Evolutionary conservation across 1,140 invertebrate genomes (phyloP), one percentile per base, ranked within the genome.

Genomic region (Sitodiplosis mosellana): DNA sequence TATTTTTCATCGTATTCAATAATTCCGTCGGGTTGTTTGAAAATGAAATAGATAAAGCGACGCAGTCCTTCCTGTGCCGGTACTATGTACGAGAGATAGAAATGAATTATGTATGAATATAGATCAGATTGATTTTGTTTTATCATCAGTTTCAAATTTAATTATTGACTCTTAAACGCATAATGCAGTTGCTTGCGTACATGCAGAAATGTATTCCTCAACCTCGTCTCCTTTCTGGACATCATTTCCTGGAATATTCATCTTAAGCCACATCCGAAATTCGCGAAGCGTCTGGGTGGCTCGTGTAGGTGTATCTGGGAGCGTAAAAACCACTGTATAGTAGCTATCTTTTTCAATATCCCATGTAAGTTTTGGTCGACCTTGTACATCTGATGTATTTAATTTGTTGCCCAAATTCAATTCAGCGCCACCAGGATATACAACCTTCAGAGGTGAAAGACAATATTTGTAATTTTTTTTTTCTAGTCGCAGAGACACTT

Each of bases 11-110:
- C 10, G n/a, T 47, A 14, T 5, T 6, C 22, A 10, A 21, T 14
- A 12, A 46, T 46, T 18, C 66, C 68, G 3, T 60, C 56, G 53
- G 2, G 12, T 22, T 81, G 78, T 58, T 77, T 68, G 58, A 68
- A 81, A 6, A 77, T 63, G 12, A 81, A 51, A 48, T 74, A 75
- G 2, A 81, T 69, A 60, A 82, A 83, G 18, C 80, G 67, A 60
- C 81, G 79, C 11, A 78, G 61, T 17, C 74, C 75, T 14, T 51
- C 56, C 47, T 57, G 51, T 27, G 54, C 52, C 10, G 64, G n/a
- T n/a, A n/a, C n/a, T n/a, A n/a, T n/a, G n/a, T n/a, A n/a, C n/a
- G n/a, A n/a, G n/a, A n/a, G n/a, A n/a, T n/a, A n/a, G n/a, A n/a
- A n/a, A n/a, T n/a, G n/a, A n/a, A n/a, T n/a, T n/a, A n/a, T n/a